Conservation (phyloP, 2,113 vertebrate genomes). For the Phylloscopus trochiloides region DNA sequence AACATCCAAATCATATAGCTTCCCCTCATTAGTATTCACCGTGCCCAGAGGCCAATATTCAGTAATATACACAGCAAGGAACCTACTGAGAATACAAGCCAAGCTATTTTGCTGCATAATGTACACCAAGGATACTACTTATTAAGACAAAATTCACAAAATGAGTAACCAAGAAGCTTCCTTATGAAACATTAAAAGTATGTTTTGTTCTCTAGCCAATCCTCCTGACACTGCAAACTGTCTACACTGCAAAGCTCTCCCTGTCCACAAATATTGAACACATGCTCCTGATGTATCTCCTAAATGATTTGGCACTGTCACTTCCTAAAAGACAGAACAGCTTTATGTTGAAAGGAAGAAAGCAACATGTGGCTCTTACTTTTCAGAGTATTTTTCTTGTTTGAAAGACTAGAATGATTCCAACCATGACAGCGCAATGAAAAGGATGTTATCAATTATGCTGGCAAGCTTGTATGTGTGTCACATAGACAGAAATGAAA, state of each 20-base stretch:
- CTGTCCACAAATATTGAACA: conserved; percentile 48
- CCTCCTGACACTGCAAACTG: background rate
- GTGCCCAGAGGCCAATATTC: background rate
- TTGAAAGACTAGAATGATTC: background rate
- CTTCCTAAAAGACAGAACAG: background rate
- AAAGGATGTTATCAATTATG: background rate
- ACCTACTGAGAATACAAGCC: background rate
- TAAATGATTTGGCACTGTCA: background rate
- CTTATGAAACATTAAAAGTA: conserved; percentile 17
- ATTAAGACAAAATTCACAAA: conserved; percentile 1
- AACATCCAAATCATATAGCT: background rate
- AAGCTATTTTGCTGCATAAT: background rate
- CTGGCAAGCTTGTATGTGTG: background rate
- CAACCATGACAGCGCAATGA: background rate
- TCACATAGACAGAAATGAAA: background rate
- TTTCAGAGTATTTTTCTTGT: background rate
- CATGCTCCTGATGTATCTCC: background rate
- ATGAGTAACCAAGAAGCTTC: background rate
- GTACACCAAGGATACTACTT: background rate
- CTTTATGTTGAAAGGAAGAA: background rate
- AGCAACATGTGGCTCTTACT: background rate
- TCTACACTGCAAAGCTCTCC: background rate
- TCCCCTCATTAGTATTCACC: background rate
- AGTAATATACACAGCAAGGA: background rate
- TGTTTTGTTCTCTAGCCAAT: conserved; percentile 20